Percentiles rank a stretch among this genome's conserved stretches.
Evolutionary conservation across 1,140 invertebrate genomes (phyloP).

Genomic region (Drosophila orena): DNA sequence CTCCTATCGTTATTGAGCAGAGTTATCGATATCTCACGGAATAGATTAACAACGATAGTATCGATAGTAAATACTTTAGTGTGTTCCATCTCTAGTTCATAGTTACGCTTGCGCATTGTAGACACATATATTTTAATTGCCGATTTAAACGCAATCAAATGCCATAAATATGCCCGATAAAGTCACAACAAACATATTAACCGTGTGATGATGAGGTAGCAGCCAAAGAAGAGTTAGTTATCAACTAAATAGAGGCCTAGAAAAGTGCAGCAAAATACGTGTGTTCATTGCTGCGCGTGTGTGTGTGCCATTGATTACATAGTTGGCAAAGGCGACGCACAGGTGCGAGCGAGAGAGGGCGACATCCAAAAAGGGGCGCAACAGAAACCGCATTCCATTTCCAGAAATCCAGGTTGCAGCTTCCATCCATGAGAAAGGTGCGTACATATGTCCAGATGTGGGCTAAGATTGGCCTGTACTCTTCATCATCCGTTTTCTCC

Average conservation of each 20-base stretch:
- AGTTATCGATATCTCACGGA: neutral
- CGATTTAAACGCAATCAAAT: neutral
- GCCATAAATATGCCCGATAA: neutral
- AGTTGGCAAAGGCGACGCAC: constrained; percentile 28
- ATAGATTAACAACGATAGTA: neutral
- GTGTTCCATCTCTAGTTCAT: neutral
- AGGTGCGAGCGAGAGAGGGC: constrained; percentile 43
- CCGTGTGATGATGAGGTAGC: neutral
- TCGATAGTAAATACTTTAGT: neutral
- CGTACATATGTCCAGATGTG: constrained; percentile 48
- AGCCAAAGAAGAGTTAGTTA: too few relatives aligned
- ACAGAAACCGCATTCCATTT: constrained; percentile 78
- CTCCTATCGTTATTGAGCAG: neutral
- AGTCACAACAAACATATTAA: constrained; percentile 5
- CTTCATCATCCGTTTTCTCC: constrained; percentile 1
- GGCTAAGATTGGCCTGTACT: constrained; percentile 30
- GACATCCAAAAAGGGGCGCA: constrained; percentile 49
- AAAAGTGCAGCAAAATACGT: constrained; percentile 43
- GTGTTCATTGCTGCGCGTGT: constrained; percentile 51
- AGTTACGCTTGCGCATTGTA: constrained; percentile 45
- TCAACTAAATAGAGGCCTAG: neutral
- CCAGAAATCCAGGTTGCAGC: constrained; percentile 40
- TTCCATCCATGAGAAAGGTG: constrained; percentile 74
- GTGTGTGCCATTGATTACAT: constrained; percentile 48
- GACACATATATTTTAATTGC: constrained; percentile 18